Percentiles rank a stretch among this genome's conserved stretches.
Conservation (phyloP, 1,140 invertebrate species). For the Euura lappo region DNA sequence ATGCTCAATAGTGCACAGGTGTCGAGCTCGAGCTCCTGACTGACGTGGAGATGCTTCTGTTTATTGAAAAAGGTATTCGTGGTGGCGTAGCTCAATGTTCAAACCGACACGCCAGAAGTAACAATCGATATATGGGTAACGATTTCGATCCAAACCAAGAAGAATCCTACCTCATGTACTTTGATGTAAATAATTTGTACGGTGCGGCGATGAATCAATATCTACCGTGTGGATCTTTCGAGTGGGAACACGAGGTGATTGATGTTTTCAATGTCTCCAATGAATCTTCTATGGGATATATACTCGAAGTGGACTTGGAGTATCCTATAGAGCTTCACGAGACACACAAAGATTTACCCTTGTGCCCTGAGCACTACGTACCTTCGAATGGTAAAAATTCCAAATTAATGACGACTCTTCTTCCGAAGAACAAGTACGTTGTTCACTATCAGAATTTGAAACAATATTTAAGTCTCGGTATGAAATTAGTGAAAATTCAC, state of each 20-base stretch:
- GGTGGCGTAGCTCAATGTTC: too few relatives aligned
- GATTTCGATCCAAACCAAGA: too few relatives aligned
- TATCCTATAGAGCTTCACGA: conserved; percentile 20
- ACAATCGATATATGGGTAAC: too few relatives aligned
- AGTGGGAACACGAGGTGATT: neutral
- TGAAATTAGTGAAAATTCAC: conserved; percentile 50
- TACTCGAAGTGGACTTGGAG: conserved; percentile 21
- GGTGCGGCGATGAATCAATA: too few relatives aligned
- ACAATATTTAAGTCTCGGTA: conserved; percentile 46
- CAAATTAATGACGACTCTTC: conserved; percentile 44
- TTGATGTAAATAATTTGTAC: too few relatives aligned
- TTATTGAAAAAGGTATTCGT: too few relatives aligned
- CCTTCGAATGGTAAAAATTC: neutral
- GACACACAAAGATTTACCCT: conserved; percentile 14
- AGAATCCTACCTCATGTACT: too few relatives aligned
- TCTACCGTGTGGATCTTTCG: too few relatives aligned
- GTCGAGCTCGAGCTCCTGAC: too few relatives aligned
- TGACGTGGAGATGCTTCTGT: too few relatives aligned
- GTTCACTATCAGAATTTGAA: conserved; percentile 61
- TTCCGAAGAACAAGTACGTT: conserved; percentile 56
- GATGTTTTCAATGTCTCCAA: neutral
- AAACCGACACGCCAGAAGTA: too few relatives aligned
- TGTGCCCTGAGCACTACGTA: neutral
- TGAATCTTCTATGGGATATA: conserved; percentile 16
- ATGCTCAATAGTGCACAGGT: too few relatives aligned